phyloP scores from a whole-genome alignment of 2,888 invertebrate species.

The Chymomyza fuscimana region DNA sequence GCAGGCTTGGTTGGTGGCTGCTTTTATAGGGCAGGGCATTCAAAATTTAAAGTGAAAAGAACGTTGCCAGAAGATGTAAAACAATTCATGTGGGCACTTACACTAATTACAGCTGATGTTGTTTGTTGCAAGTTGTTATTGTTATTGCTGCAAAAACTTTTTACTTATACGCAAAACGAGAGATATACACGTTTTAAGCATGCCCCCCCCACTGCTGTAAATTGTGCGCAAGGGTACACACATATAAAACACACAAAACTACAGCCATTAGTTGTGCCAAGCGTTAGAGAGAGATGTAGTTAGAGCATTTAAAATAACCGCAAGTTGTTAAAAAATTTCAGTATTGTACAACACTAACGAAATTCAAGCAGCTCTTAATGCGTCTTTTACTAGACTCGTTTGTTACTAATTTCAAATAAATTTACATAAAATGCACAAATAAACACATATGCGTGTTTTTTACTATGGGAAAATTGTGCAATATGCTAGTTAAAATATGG shows the following conservation, averaged over 20 bases:
- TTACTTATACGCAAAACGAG: background rate
- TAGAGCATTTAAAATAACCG: background rate
- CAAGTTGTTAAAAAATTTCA: background rate
- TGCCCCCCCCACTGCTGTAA: background rate
- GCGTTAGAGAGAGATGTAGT: background rate
- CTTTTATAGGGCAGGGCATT: background rate
- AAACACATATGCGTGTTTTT: background rate
- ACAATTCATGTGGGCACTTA: slow-evolving; percentile 64
- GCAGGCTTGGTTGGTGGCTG: slow-evolving; percentile 44
- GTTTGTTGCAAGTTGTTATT: slow-evolving; percentile 3
- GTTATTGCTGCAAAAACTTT: slow-evolving; percentile 28
- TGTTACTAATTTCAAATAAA: background rate
- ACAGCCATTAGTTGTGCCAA: background rate
- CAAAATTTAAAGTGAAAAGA: slow-evolving; percentile 63
- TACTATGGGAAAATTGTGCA: background rate
- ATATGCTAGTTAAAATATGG: background rate
- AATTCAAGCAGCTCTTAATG: background rate
- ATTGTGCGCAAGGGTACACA: background rate
- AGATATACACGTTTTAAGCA: too few relatives aligned
- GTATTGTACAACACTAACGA: background rate
- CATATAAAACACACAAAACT: background rate
- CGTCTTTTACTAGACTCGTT: background rate
- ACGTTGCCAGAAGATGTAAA: slow-evolving; percentile 57
- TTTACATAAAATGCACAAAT: background rate
- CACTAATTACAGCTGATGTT: slow-evolving; percentile 67